These are phyloP conservation scores for Oncorhynchus gorbuscha DNA, from an alignment of 2,113 vertebrate species.

Conservation along the genomic window DNA sequence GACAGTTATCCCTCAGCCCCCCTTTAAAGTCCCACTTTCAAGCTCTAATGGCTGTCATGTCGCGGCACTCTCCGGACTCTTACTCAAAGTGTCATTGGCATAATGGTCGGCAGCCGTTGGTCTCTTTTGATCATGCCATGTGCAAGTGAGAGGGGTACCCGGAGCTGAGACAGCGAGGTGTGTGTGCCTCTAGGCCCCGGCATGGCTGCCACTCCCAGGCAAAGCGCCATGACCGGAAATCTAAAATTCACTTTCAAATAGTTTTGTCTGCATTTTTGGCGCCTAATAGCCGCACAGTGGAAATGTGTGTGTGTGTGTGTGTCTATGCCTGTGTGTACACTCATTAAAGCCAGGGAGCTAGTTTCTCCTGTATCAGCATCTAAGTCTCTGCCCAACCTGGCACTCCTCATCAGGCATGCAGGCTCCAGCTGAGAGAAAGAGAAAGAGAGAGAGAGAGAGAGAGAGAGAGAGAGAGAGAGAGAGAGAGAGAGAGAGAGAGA, in stretches of 20 bases:
- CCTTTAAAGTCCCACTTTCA: slow-evolving; percentile 84
- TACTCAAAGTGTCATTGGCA: slow-evolving; percentile 85
- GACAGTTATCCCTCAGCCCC: slow-evolving; percentile 82
- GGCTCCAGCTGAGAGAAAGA: slow-evolving; percentile 48
- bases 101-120: slow-evolving; percentile 80
- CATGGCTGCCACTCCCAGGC: slow-evolving; percentile 68
- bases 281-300: slow-evolving; percentile 71
- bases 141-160: slow-evolving; percentile 56
- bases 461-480: background rate
- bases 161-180: slow-evolving; percentile 70
- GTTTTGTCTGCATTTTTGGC: slow-evolving; percentile 65
- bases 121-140: slow-evolving; percentile 82
- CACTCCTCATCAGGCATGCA: slow-evolving; percentile 57
- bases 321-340: slow-evolving; percentile 45
- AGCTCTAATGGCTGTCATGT: slow-evolving; percentile 86
- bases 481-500: no score
- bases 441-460: slow-evolving; percentile 36
- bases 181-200: slow-evolving; percentile 46
- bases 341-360: slow-evolving; percentile 72
- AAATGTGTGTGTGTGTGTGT: slow-evolving; percentile 35
- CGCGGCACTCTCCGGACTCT: slow-evolving; percentile 79
- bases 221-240: slow-evolving; percentile 76
- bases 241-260: slow-evolving; percentile 86
- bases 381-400: slow-evolving; percentile 63
- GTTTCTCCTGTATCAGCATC: slow-evolving; percentile 76